Percentiles rank a stretch among this genome's conserved stretches.
Evolutionary conservation across 2,888 invertebrate genomes (phyloP).

Genomic region (Lasioglossum malachurum): DNA sequence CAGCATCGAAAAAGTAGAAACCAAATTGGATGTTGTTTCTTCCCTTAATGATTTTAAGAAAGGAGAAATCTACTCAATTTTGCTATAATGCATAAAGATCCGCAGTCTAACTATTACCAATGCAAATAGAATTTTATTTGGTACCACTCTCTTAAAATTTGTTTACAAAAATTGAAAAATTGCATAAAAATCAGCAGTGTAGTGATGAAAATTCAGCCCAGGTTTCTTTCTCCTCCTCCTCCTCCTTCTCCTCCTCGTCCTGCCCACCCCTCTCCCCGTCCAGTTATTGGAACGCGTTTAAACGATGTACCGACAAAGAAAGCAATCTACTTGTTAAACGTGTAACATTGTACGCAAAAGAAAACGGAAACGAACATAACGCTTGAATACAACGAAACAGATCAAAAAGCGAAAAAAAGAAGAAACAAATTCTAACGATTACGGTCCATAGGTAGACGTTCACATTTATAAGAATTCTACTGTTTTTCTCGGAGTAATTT

Average conservation of each 20-base stretch:
- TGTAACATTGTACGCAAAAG: constrained; percentile 33
- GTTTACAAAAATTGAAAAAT: no score
- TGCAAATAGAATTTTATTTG: no score
- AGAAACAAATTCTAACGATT: background rate
- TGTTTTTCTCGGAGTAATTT: constrained; percentile 44
- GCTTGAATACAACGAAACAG: background rate
- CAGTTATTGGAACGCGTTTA: background rate
- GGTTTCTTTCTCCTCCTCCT: constrained; percentile 58
- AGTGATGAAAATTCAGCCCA: constrained; percentile 70
- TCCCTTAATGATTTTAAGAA: no score
- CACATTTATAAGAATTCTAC: constrained; percentile 20
- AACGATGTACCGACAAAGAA: constrained; percentile 49
- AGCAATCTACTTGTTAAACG: constrained; percentile 43
- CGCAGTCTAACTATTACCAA: no score
- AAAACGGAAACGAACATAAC: background rate
- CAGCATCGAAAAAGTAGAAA: no score
- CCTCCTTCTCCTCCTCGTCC: constrained; percentile 34
- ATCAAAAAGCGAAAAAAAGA: background rate
- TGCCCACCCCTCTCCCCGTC: constrained; percentile 26
- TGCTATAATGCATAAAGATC: no score
- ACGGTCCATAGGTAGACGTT: constrained; percentile 12
- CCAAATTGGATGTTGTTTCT: no score
- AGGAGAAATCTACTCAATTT: no score
- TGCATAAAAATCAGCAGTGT: no score
- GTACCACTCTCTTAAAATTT: no score